phyloP scores from a whole-genome alignment of 2,113 vertebrate genomes.

The Lanius collurio region DNA sequence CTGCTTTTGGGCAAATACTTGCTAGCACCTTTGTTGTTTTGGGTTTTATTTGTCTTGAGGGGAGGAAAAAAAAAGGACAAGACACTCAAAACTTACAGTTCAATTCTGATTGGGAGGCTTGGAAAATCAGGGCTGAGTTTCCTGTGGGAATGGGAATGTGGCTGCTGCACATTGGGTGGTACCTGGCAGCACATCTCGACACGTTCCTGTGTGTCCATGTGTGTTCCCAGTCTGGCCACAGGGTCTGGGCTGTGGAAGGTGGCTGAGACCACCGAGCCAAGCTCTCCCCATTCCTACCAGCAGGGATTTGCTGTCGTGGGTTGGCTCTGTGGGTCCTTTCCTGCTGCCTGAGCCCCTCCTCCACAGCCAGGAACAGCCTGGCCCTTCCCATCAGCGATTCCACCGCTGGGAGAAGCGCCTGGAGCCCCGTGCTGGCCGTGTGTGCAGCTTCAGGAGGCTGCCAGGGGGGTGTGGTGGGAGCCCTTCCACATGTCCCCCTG shows the following conservation, averaged over 20 bases:
- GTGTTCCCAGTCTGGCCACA: not conserved
- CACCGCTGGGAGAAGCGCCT: not conserved
- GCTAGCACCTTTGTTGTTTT: not conserved
- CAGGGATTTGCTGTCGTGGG: not conserved
- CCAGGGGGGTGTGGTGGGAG: not conserved
- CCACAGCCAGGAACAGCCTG: not conserved
- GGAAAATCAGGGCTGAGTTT: not conserved
- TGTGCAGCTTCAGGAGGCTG: not conserved
- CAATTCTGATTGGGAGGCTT: not conserved
- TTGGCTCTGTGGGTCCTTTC: fast-evolving
- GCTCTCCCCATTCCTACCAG: not conserved
- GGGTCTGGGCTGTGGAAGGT: not conserved
- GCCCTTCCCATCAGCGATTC: not conserved
- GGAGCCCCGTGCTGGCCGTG: fast-evolving
- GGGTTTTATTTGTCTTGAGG: not conserved
- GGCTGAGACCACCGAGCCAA: not conserved
- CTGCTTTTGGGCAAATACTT: not conserved
- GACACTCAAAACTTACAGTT: not conserved
- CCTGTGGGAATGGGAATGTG: not conserved
- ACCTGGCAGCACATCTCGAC: not conserved
- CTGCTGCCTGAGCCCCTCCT: not conserved
- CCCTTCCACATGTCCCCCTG: not conserved
- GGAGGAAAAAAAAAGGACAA: not conserved
- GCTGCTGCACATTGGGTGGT: not conserved
- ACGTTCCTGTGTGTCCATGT: fast-evolving